These are phyloP conservation scores for Acanthochromis polyacanthus DNA, from an alignment of 2,113 vertebrate genomes.

Conservation along the genomic window DNA sequence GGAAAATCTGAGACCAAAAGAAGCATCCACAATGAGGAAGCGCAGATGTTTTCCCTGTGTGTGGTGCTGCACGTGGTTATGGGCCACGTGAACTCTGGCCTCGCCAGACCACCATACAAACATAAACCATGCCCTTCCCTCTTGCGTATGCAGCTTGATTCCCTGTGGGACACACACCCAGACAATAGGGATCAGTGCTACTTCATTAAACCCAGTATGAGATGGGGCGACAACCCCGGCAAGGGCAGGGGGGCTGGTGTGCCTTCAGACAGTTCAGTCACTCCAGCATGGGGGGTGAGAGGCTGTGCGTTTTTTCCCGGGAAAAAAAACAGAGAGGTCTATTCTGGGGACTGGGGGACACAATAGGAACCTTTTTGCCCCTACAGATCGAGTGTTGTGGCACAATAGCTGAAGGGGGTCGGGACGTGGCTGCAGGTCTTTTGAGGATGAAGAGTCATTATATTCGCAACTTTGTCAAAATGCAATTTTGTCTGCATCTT, in stretches of 20 bases:
- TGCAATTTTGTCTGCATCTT: slow-evolving; percentile 30
- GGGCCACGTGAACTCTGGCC: slow-evolving; percentile 61
- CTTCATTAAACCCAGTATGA: slow-evolving; percentile 82
- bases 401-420: slow-evolving; percentile 46
- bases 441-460: slow-evolving; percentile 46
- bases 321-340: slow-evolving; percentile 66
- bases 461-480: slow-evolving; percentile 54
- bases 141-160: slow-evolving; percentile 69
- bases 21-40: not conserved
- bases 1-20: not conserved
- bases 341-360: slow-evolving; percentile 56
- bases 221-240: slow-evolving; percentile 41
- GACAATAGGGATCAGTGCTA: slow-evolving; percentile 81
- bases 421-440: slow-evolving; percentile 46
- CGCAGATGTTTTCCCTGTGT: slow-evolving; percentile 56
- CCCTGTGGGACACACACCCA: slow-evolving; percentile 76
- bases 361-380: slow-evolving; percentile 67
- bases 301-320: slow-evolving; percentile 71
- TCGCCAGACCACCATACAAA: slow-evolving; percentile 56
- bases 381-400: slow-evolving; percentile 50
- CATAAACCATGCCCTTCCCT: slow-evolving; percentile 53
- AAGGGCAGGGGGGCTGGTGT: slow-evolving; percentile 24
- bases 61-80: slow-evolving; percentile 57
- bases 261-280: slow-evolving; percentile 59
- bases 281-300: slow-evolving; percentile 39